Base-by-base conservation (phyloP, 92 coral and sea anemone genomes). In the Plumapathes pennacea region DNA sequence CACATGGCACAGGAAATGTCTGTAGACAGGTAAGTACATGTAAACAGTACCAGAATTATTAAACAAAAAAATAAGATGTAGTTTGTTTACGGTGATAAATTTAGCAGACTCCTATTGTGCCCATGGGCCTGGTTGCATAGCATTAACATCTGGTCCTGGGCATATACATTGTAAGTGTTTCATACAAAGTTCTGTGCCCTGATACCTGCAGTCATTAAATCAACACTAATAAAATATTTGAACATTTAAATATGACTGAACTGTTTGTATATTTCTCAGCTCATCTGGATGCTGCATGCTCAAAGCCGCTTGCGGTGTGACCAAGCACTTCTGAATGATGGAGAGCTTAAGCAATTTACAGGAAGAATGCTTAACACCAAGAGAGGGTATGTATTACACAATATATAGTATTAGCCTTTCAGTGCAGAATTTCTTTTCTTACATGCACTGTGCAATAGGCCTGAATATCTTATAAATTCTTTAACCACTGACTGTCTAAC, bases 1-100 rank as follows among this genome's bases (percentile, higher is more conserved):
- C 57, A 13, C 88, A 74, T 67, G 88, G 88, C 7, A 81, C 82
- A 31, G 88, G 82, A 54, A 74, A 74, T 73, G 84, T 69, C 15
- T 72, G 81, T 26, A 41, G 57, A 25, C 76, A 80, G 72, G 79
- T 63, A 42, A 12, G 42, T 46, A n/a, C n/a, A n/a, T n/a, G n/a
- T n/a, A n/a, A n/a, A n/a, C n/a, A n/a, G n/a, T n/a, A n/a, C n/a
- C n/a, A n/a, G n/a, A n/a, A n/a, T n/a, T n/a, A n/a, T n/a, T n/a
- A n/a, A n/a, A n/a, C n/a, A n/a, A n/a, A n/a, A n/a, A n/a, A n/a
- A 34, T 8, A 7, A 32, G 45, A 13, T 39, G 12, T 30, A 55
- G 3, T 39, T 29, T 30, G 22, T 17, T n/a, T n/a, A n/a, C n/a
- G n/a, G n/a, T n/a, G n/a, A n/a, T n/a, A n/a, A n/a, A n/a, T n/a